Percentiles rank a stretch among this genome's conserved stretches.
These are phyloP conservation scores for Takifugu ocellatus DNA, from an alignment of 2,797 vertebrate species.

Conservation along the genomic window DNA sequence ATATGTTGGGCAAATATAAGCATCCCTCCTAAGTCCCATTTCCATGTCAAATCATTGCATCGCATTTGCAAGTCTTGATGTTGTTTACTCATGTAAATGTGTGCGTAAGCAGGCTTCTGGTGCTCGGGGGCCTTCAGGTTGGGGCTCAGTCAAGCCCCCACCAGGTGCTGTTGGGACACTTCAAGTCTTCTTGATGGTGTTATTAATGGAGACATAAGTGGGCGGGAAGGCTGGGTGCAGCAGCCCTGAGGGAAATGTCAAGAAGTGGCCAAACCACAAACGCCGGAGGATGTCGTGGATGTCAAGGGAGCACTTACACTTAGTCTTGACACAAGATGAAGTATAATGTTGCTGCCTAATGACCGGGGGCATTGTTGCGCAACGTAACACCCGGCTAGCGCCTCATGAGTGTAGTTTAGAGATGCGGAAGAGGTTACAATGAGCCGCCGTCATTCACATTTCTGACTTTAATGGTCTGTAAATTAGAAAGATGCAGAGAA, in stretches of 20 bases:
- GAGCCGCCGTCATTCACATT: background rate
- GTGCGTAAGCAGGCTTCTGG: too few relatives aligned
- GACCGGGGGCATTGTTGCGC: conserved; percentile 17
- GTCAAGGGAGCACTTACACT: conserved; percentile 1
- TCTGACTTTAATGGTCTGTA: too few relatives aligned
- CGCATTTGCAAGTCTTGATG: too few relatives aligned
- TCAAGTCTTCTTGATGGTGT: too few relatives aligned
- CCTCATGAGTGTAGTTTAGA: background rate
- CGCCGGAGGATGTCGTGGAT: background rate
- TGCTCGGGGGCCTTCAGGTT: too few relatives aligned
- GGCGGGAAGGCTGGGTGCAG: background rate
- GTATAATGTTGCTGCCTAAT: conserved; percentile 11
- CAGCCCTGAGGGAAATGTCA: background rate
- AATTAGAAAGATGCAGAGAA: too few relatives aligned
- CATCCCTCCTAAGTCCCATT: too few relatives aligned
- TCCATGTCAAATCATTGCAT: too few relatives aligned
- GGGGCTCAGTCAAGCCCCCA: too few relatives aligned
- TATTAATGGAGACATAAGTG: background rate
- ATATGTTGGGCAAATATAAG: background rate
- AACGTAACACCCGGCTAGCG: conserved; percentile 23
- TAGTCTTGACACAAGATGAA: conserved; percentile 10
- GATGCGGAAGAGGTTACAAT: background rate
- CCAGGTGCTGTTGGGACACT: too few relatives aligned
- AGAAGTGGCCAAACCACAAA: background rate
- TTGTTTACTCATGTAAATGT: too few relatives aligned